Evolutionary conservation across 2,888 invertebrate species (phyloP).

Genomic region (Drosophila tripunctata): DNA sequence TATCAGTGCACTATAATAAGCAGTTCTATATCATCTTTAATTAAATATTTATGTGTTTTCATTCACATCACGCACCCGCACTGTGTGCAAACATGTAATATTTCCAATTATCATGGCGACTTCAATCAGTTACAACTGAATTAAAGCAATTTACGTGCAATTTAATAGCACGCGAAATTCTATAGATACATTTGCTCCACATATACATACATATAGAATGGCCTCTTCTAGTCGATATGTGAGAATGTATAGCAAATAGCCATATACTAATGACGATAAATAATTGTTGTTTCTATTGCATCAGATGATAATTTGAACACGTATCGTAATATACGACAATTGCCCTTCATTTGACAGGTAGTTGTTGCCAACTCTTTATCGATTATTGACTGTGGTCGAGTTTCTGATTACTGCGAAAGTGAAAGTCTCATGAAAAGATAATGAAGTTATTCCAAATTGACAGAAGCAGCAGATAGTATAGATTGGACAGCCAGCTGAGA

Average conservation of each 20-base stretch:
- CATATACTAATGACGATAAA: constrained; percentile 35
- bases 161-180: constrained; percentile 39
- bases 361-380: constrained; percentile 24
- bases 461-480: constrained; percentile 12
- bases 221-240: not conserved
- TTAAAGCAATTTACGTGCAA: constrained; percentile 31
- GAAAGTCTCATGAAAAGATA: constrained; percentile 38
- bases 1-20: too few species aligned
- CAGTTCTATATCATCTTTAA: constrained; percentile 1
- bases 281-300: constrained; percentile 16
- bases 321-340: constrained; percentile 35
- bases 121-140: constrained; percentile 24
- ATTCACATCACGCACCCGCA: constrained; percentile 25
- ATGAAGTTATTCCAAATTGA: constrained; percentile 29
- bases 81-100: constrained; percentile 4
- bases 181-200: constrained; percentile 13
- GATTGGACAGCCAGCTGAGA: constrained; percentile 13
- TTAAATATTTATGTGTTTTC: constrained; percentile 18
- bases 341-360: constrained; percentile 28
- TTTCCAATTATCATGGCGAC: constrained; percentile 19
- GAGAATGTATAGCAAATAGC: too few species aligned
- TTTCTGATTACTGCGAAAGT: constrained; percentile 18
- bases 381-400: constrained; percentile 18
- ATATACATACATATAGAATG: not conserved
- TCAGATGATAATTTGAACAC: constrained; percentile 14